phyloP scores from a whole-genome alignment of 2,797 vertebrate genomes.

The Petrocephalus schoutedeni region DNA sequence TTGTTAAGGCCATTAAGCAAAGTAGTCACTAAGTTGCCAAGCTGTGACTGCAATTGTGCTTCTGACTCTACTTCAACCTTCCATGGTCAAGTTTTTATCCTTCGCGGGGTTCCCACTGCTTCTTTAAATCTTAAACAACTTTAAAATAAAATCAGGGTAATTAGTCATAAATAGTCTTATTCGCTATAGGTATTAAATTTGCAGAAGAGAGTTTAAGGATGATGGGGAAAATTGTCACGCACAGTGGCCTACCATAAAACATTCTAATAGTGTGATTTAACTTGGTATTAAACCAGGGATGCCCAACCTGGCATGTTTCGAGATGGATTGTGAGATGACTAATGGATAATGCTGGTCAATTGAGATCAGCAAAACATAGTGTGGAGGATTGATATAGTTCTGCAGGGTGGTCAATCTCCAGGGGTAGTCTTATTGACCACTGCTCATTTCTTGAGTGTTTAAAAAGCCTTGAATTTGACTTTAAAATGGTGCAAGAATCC shows the following conservation, averaged over 20 bases:
- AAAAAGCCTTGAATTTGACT: no score
- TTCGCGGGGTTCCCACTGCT: neutral
- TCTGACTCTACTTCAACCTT: neutral
- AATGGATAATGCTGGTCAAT: no score
- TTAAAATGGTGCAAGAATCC: no score
- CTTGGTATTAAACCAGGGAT: no score
- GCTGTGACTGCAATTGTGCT: neutral
- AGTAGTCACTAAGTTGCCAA: neutral
- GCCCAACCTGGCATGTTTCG: no score
- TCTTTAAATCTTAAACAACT: neutral
- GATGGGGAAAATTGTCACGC: neutral
- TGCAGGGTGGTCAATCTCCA: no score
- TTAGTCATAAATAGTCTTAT: neutral
- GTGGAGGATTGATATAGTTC: no score
- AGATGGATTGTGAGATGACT: no score
- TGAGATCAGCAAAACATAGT: no score
- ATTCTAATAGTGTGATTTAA: neutral
- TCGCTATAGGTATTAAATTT: neutral
- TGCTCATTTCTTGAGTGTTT: no score
- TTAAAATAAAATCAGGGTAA: neutral
- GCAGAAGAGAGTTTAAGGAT: neutral
- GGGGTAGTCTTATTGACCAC: no score
- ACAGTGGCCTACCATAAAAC: neutral
- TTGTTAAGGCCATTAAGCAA: neutral
- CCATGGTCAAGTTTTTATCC: neutral